phyloP scores from a whole-genome alignment of 2,113 vertebrate genomes.

The Psittacula cyanocephala region DNA sequence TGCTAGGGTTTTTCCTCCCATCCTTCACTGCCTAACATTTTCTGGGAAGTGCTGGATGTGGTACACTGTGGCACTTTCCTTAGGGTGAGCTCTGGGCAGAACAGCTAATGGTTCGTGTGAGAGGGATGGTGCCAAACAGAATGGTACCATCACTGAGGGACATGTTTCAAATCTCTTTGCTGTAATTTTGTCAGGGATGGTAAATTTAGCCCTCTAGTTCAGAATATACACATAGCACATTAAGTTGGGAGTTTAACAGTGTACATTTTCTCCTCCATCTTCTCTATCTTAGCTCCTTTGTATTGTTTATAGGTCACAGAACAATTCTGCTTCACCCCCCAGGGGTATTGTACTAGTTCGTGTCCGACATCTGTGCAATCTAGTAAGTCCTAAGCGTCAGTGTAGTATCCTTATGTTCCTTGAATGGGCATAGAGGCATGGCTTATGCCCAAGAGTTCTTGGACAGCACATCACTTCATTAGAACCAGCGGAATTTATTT shows the following conservation, averaged over 20 bases:
- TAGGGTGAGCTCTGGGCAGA: background rate
- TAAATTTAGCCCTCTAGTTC: background rate
- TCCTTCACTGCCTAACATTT: background rate
- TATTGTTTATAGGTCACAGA: slow-evolving; percentile 21
- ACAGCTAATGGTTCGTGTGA: background rate
- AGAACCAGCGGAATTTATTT: background rate
- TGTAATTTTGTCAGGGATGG: slow-evolving; percentile 3
- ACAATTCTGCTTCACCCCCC: background rate
- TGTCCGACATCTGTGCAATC: background rate
- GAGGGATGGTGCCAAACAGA: background rate
- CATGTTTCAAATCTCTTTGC: background rate
- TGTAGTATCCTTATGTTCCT: background rate
- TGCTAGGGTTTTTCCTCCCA: background rate
- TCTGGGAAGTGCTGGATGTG: background rate
- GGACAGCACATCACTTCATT: background rate
- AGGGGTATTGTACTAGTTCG: background rate
- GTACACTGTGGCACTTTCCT: background rate
- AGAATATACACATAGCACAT: background rate
- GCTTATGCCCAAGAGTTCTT: background rate
- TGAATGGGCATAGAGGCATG: background rate
- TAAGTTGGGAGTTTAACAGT: background rate
- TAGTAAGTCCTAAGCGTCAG: background rate
- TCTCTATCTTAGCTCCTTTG: background rate
- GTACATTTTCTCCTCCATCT: background rate
- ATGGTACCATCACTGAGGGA: background rate